Evolutionary conservation across 2,113 vertebrate genomes (phyloP), one percentile per base, ranked within the genome.

Genomic region (Mesocricetus auratus): DNA sequence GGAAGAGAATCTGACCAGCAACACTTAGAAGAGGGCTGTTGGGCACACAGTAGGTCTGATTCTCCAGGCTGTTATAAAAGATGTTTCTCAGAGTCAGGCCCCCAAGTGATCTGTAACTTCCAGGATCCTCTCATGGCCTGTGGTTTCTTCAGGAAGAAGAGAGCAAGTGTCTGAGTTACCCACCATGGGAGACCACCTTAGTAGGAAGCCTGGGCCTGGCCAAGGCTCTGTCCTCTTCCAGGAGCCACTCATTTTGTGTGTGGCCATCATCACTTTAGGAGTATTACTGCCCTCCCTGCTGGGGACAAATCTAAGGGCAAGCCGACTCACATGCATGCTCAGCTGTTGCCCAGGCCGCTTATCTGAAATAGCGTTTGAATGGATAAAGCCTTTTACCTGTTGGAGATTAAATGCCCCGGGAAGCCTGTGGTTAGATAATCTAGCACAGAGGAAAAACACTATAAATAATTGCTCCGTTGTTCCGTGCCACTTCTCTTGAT

Each of bases 371-470:
- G 10, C 66, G 42, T 94, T 97, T 95, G 89, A 81, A 87, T 66
- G 36, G 87, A 83, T 90, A 58, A 96, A 96, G 88, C 64, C 79
- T 85, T 89, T 90, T 86, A 86, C 90, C 94, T 97, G 91, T 68
- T 93, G 90, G 92, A 97, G 94, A 91, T 77, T 87, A 94, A 95
- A 93, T 69, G 47, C 74, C 83, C 83, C 29, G 16, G 42, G 73
- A 94, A 93, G 56, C 90, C 90, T 85, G 86, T 89, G 85, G 86
- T 96, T 96, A 94, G 95, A 88, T 95, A 90, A 97, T 92, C 94
- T 83, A 64, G 60, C 36, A 39, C 69, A 3, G 17, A 58, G 66
- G 47, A 85, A 53, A 79, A 92, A 79, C 83, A 39, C 64, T 53
- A 87, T 68, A 90, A 89, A 92, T 95, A 95, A 96, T 94, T 90